These are phyloP conservation scores for Panagrolaimus sp. DNA, from an alignment of 1,140 invertebrate genomes.

Conservation along the genomic window DNA sequence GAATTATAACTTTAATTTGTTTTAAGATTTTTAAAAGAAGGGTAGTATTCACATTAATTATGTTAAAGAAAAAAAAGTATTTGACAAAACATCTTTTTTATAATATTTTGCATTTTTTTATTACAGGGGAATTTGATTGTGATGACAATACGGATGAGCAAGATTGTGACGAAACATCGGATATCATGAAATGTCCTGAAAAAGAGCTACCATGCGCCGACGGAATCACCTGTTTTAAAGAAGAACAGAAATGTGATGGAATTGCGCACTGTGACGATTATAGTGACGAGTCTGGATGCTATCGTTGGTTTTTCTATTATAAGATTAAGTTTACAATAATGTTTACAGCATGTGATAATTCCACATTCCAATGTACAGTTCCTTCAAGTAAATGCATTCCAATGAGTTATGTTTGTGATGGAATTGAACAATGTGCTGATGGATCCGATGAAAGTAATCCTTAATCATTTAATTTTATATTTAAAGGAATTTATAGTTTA, in stretches of 20 bases:
- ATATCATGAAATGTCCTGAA: neutral
- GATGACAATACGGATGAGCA: neutral
- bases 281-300: neutral
- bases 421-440: constrained; percentile 59
- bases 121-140: constrained; percentile 9
- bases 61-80: no score
- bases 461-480: no score
- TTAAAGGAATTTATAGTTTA: no score
- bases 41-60: no score
- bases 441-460: constrained; percentile 16
- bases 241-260: neutral
- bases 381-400: constrained; percentile 11
- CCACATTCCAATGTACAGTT: constrained; percentile 1
- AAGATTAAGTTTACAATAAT: no score
- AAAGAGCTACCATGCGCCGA: neutral
- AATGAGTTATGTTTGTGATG: constrained; percentile 13
- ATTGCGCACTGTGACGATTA: neutral
- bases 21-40: no score
- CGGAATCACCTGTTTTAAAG: neutral
- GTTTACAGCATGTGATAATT: constrained; percentile 1
- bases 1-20: no score
- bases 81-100: no score
- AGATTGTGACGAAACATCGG: neutral
- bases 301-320: neutral
- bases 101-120: no score